These are phyloP conservation scores for Drosophila ustulata DNA, from an alignment of 2,888 invertebrate species.

Conservation along the genomic window DNA sequence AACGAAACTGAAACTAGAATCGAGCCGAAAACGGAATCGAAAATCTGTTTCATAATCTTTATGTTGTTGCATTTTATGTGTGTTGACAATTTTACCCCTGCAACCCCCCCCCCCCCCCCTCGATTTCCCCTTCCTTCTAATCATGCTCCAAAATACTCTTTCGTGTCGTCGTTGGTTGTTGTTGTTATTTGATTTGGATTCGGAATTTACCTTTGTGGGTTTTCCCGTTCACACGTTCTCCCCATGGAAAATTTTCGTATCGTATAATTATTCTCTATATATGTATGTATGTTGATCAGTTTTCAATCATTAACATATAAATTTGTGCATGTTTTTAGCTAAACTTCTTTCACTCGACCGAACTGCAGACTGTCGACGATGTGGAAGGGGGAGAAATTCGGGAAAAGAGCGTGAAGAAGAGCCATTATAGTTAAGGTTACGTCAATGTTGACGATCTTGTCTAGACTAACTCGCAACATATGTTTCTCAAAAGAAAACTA, in stretches of 20 bases:
- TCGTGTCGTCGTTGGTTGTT: not conserved
- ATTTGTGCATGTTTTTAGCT: slow-evolving; percentile 55
- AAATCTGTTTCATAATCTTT: slow-evolving; percentile 54
- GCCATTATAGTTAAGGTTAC: slow-evolving; percentile 20
- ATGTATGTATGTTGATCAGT: slow-evolving; percentile 55
- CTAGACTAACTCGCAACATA: slow-evolving; percentile 6
- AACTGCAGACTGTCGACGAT: not conserved
- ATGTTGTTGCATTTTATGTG: slow-evolving; percentile 50
- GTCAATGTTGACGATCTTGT: slow-evolving; percentile 34
- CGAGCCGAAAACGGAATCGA: slow-evolving; percentile 36
- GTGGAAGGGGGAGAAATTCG: not conserved
- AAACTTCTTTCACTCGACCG: slow-evolving; percentile 17
- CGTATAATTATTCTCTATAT: slow-evolving; percentile 14
- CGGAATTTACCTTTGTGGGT: slow-evolving; percentile 34
- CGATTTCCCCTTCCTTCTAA: slow-evolving; percentile 12
- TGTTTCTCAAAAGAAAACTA: slow-evolving; percentile 4
- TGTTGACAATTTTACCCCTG: slow-evolving; percentile 51
- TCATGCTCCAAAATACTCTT: not conserved
- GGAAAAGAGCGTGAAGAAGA: not conserved
- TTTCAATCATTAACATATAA: slow-evolving; percentile 66
- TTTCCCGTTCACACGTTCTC: slow-evolving; percentile 60
- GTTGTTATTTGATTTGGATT: slow-evolving; percentile 1
- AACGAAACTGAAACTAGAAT: slow-evolving; percentile 47
- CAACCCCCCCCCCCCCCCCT: no score
- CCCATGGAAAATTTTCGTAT: slow-evolving; percentile 43